Evolutionary conservation across 2,113 vertebrate species (phyloP).

Genomic region (Pseudopodoces humilis): DNA sequence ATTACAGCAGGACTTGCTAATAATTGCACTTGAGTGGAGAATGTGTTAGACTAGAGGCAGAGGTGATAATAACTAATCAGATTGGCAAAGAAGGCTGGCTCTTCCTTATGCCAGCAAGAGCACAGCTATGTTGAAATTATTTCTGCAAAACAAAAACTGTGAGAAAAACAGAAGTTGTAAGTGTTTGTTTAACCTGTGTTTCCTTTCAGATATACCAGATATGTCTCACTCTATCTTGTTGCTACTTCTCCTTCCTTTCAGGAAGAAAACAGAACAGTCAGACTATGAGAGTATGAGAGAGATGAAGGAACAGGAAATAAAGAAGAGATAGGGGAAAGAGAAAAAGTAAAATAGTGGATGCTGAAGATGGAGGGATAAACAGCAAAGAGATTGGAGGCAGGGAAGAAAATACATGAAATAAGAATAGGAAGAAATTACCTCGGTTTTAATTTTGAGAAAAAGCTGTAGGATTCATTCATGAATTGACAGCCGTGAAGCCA

Average conservation of each 20-base stretch:
- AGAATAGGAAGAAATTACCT: background rate
- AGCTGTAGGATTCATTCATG: background rate
- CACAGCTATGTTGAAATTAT: background rate
- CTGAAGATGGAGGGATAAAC: background rate
- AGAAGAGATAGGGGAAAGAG: background rate
- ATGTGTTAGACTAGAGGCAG: background rate
- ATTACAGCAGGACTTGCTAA: background rate
- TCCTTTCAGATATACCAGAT: background rate
- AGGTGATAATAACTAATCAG: background rate
- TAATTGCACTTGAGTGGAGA: background rate
- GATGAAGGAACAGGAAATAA: background rate
- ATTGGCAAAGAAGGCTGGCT: background rate
- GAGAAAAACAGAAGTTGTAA: background rate
- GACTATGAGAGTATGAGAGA: background rate
- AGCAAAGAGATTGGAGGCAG: background rate
- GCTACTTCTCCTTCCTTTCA: conserved; percentile 27
- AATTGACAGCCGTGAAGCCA: background rate
- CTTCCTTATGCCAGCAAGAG: background rate
- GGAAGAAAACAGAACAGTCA: background rate
- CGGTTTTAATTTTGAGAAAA: background rate
- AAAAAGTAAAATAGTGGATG: background rate
- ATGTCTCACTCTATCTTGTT: background rate
- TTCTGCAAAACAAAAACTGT: background rate
- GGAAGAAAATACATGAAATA: background rate
- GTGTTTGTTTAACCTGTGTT: background rate